Evolutionary conservation across 2,113 vertebrate species (phyloP).

Genomic region (Nymphicus hollandicus): DNA sequence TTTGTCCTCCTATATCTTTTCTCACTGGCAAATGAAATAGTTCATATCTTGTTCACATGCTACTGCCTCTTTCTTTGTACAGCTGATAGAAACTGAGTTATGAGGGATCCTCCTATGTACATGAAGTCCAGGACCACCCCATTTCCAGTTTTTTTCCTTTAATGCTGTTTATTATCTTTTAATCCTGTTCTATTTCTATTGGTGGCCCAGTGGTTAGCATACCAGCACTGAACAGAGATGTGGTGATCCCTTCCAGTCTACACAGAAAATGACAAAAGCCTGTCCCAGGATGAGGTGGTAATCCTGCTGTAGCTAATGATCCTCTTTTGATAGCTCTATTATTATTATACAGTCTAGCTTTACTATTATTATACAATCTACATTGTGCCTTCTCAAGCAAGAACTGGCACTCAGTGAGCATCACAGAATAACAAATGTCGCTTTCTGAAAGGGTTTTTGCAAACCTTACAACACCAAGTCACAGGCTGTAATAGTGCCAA

Average conservation of each 20-base stretch:
- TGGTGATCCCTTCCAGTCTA: neutral
- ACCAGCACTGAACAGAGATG: neutral
- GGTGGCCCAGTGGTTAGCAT: neutral
- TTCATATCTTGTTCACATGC: neutral
- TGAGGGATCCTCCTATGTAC: neutral
- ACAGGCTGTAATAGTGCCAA: neutral
- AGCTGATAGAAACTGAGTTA: neutral
- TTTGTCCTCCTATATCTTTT: neutral
- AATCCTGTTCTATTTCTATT: neutral
- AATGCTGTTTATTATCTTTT: neutral
- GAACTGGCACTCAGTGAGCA: neutral
- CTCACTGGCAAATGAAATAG: neutral
- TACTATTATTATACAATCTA: neutral
- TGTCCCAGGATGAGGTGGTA: neutral
- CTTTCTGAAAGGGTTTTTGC: neutral
- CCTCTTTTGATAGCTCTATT: neutral
- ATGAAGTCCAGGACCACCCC: neutral
- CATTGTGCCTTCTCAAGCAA: neutral
- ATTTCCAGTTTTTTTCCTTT: neutral
- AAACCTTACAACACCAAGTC: neutral
- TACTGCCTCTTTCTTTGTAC: neutral
- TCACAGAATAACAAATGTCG: neutral
- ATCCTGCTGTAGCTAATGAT: neutral
- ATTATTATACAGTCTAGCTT: neutral
- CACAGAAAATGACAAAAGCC: neutral